phyloP scores from a whole-genome alignment of 2,113 vertebrate genomes.

The Connochaetes taurinus region DNA sequence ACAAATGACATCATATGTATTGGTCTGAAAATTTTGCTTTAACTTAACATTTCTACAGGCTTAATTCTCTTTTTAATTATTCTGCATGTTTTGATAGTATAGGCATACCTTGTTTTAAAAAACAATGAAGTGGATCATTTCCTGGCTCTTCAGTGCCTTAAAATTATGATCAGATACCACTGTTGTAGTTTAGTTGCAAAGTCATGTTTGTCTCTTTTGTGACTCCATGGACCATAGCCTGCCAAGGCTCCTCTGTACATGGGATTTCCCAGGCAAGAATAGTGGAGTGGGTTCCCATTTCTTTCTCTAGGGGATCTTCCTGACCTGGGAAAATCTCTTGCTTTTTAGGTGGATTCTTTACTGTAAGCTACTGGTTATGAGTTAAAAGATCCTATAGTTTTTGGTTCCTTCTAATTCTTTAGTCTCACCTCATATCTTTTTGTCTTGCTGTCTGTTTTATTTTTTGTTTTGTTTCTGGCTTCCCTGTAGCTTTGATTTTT shows the following conservation, averaged over 20 bases:
- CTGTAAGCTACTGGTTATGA: not conserved
- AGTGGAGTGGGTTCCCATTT: not conserved
- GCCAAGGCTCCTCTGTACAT: not conserved
- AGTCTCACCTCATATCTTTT: not conserved
- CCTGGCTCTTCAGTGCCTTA: not conserved
- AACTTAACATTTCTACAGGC: not conserved
- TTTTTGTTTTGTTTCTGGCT: not conserved
- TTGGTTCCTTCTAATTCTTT: not conserved
- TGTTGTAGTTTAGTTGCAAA: not conserved
- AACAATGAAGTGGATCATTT: not conserved
- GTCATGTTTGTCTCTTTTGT: not conserved
- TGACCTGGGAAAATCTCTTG: not conserved
- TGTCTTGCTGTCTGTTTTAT: not conserved
- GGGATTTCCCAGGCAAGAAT: not conserved
- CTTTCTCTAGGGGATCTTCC: not conserved
- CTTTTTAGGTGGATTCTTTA: not conserved
- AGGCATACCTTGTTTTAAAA: not conserved
- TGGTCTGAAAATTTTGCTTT: not conserved
- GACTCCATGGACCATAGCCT: not conserved
- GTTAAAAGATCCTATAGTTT: not conserved
- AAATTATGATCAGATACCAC: not conserved
- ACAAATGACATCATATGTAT: not conserved
- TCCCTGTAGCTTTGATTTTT: not conserved
- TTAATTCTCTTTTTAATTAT: not conserved
- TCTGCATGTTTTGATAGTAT: not conserved